Base-by-base conservation (phyloP, 2,113 vertebrate species). In the Eptesicus fuscus region DNA sequence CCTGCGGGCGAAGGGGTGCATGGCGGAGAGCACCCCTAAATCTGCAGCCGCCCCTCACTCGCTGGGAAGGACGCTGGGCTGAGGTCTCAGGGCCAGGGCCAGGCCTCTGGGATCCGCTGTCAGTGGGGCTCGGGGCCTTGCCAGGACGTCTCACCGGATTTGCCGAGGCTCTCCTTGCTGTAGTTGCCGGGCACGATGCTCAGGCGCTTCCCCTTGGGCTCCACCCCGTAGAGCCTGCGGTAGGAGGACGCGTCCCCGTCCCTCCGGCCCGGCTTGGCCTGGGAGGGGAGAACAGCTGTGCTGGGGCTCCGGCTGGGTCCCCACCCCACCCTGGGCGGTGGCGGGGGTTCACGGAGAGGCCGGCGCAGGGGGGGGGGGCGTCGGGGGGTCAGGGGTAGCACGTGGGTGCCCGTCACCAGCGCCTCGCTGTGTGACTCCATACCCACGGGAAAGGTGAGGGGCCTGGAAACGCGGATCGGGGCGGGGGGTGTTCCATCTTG, bases 201-300 rank as follows among this genome's bases (percentile, higher is more conserved):
- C 61, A 76, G 0, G 25, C 3, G 85, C 11, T 2, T 78, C 9
- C 71, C 83, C 67, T 37, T 95, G 0, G 3, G 4, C 1, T 96
- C 88, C 2, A 9, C 0, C 0, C 28, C 9, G 0, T 23, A 78
- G 32, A 59, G 9, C 17, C 0, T 73, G 14, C 1, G 7, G 74
- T 35, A 30, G 0, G 0, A 0, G 49, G 0, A 0, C 0, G 13
- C 0, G 0, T 77, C 53, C 0, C 1, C 0, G 0, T 67, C 42
- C 91, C 1, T 90, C 44, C 1, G 65, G 92, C 2, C 6, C 14
- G 22, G 42, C 10, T 0, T 1, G 9, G 0, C 0, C 94, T 96
- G 70, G 73, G 47, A 78, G 73, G 35, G 56, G 44, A 59, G 13
- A 79, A 65, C 86, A 17, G 59, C 73, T 18, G 32, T 1, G 22